Evolutionary conservation across 2,888 invertebrate species (phyloP).

Genomic region (Ophioninae sp.): DNA sequence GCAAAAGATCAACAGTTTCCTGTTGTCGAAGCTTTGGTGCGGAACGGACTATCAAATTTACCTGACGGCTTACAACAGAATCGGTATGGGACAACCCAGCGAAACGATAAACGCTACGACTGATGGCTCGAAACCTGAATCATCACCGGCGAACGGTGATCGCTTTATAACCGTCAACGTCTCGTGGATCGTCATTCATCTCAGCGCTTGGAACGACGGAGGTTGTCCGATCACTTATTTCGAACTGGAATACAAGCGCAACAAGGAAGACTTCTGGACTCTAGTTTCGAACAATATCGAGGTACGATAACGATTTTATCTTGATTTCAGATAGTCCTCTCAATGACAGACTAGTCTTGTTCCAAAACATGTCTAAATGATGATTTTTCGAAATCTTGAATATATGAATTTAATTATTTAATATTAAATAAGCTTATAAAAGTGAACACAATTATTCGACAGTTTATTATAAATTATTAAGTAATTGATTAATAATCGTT

Average conservation of each 20-base stretch:
- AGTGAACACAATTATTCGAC: too few species aligned
- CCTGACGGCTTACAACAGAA: constrained; percentile 94
- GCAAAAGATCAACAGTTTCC: constrained; percentile 89
- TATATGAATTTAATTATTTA: too few species aligned
- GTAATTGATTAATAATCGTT: too few species aligned
- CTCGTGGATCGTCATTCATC: constrained; percentile 92
- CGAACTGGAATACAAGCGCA: constrained; percentile 87
- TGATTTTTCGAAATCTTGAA: too few species aligned
- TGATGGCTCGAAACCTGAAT: constrained; percentile 78
- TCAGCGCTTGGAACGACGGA: constrained; percentile 94
- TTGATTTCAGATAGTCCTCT: too few species aligned
- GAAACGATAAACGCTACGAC: constrained; percentile 90
- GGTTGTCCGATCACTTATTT: constrained; percentile 94
- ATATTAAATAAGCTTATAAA: too few species aligned
- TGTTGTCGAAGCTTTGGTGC: constrained; percentile 92
- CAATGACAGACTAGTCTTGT: too few species aligned
- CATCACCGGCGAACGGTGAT: constrained; percentile 76
- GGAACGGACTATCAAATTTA: constrained; percentile 94
- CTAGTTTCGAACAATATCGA: constrained; percentile 91
- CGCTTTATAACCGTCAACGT: constrained; percentile 87
- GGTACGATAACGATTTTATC: constrained; percentile 63
- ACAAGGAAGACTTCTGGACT: constrained; percentile 87
- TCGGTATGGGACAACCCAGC: constrained; percentile 93
- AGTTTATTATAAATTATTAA: too few species aligned
- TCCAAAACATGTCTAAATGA: too few species aligned